Evolutionary conservation across 2,888 invertebrate species (phyloP), one percentile per base, ranked within the genome.

Genomic region (Agrilus cyanescens): DNA sequence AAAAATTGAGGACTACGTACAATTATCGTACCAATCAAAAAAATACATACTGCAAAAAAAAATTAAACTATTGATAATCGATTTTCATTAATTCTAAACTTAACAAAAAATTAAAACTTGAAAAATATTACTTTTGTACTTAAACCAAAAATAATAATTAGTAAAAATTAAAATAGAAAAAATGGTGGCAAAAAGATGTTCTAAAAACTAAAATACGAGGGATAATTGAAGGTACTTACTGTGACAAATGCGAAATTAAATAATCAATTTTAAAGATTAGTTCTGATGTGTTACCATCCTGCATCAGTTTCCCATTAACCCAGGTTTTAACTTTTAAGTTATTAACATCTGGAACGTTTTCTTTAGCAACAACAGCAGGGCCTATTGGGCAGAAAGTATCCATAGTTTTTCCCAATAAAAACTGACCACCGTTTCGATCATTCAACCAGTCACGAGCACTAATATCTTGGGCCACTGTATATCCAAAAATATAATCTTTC

Each of bases 371-470:
- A 20, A 91, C 79, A 15, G 80, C 80, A 0, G 91, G 90, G 0
- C 91, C 91, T 43, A 91, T 65, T 0, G 93, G 93, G 59, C 90
- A 89, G 66, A 90, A 93, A 0, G 81, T 81, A 60, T 93, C 91
- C 84, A 90, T 85, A 0, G 85, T 71, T 72, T 82, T 83, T 1
- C 85, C 86, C 34, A 88, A 65, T 10, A 87, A 63, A 62, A 81
- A 81, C 57, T 87, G 85, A 2, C 89, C 89, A 12, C 83, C 85
- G 54, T 90, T 88, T 33, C 76, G 73, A 25, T 73, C 72, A 53
- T 85, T 82, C 65, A 87, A 87, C 90, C 90, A 90, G 59, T 91
- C 90, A 32, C 90, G 70, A 0, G 88, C 90, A 38, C 81, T 80
- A 38, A 93, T 82, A 65, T 93, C 93, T 66, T 91, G 89, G 0